Evolutionary conservation across 2,888 invertebrate species (phyloP).

Genomic region (Drosophila nr. perissopoda): DNA sequence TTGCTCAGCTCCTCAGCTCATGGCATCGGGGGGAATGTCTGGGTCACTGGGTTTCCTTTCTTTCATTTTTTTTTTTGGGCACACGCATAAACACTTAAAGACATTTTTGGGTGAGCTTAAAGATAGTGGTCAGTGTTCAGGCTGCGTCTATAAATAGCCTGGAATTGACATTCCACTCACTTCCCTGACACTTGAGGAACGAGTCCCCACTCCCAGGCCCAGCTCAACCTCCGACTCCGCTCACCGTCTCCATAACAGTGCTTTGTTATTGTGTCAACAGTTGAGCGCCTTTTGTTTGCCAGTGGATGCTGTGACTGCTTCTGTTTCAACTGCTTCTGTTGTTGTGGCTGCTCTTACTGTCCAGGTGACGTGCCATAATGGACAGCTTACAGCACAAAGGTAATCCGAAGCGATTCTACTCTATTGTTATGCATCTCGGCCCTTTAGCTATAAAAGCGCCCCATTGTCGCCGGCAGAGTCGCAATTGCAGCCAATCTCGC

Average conservation of each 20-base stretch:
- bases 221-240: background rate
- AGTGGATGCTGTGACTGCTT: slow-evolving; percentile 12
- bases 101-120: slow-evolving; percentile 25
- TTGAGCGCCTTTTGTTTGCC: slow-evolving; percentile 63
- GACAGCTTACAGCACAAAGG: slow-evolving; percentile 66
- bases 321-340: slow-evolving; percentile 2
- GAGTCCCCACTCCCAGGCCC: background rate
- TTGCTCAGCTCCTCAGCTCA: slow-evolving; percentile 6
- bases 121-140: slow-evolving; percentile 11
- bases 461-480: slow-evolving; percentile 10
- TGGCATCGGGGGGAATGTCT: slow-evolving; percentile 53
- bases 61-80: slow-evolving; percentile 9
- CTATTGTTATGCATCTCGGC: slow-evolving; percentile 57
- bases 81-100: slow-evolving; percentile 37
- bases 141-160: slow-evolving; percentile 43
- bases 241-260: slow-evolving; percentile 5
- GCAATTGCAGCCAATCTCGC: slow-evolving; percentile 57
- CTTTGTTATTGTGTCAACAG: slow-evolving; percentile 72
- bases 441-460: slow-evolving; percentile 59
- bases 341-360: slow-evolving; percentile 30
- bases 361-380: slow-evolving; percentile 76
- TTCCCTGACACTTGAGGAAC: slow-evolving; percentile 56
- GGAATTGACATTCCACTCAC: slow-evolving; percentile 25
- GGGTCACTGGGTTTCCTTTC: slow-evolving; percentile 70
- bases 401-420: slow-evolving; percentile 66